Base-by-base conservation (phyloP, 1,140 invertebrate genomes). In the Drosophila mayri region DNA sequence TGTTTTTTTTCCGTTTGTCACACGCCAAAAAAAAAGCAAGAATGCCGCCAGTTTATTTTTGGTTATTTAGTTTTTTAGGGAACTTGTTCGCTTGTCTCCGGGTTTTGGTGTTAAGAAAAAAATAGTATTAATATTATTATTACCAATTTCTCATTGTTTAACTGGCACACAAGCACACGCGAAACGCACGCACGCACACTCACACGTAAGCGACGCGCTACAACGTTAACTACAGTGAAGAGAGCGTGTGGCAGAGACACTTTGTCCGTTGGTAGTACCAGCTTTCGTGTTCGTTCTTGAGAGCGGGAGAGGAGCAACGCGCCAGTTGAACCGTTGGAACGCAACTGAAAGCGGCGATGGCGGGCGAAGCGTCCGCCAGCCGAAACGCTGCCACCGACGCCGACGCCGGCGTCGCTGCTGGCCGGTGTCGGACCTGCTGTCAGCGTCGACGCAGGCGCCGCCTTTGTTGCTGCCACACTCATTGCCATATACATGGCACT, bases 161-260 rank as follows among this genome's bases (percentile, higher is more conserved):
- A 61, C 44, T 40, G 43, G 52, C 52, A 72, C 68, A 72, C 52
- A 22, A 41, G 35, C 66, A 72, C 68, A 72, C 50, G 58, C 52
- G 70, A 60, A 75, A 43, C 65, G 70, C 72, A 80, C 63, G 68
- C 66, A 79, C 65, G 65, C 67, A 71, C 68, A 47, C 68, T 65
- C 66, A 68, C 70, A 28, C 71, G 65, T 44, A 54, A 47, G 64
- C 72, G 72, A 76, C 72, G 74, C 61, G 66, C 38, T 49, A 60
- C 55, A 38, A 35, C 35, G 55, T 61, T 43, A 64, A 58, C 52
- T 18, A 58, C 50, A 40, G 49, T 22, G 25, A 63, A 61, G 62
- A 64, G 68, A 64, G 52, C 52, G 37, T 71, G 16, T 35, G 35
- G 28, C 28, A 41, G 25, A 25, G 40, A 62, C 8, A 25, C 30